Evolutionary conservation across 2,113 vertebrate genomes (phyloP).

Genomic region (Pardalotus punctatus): DNA sequence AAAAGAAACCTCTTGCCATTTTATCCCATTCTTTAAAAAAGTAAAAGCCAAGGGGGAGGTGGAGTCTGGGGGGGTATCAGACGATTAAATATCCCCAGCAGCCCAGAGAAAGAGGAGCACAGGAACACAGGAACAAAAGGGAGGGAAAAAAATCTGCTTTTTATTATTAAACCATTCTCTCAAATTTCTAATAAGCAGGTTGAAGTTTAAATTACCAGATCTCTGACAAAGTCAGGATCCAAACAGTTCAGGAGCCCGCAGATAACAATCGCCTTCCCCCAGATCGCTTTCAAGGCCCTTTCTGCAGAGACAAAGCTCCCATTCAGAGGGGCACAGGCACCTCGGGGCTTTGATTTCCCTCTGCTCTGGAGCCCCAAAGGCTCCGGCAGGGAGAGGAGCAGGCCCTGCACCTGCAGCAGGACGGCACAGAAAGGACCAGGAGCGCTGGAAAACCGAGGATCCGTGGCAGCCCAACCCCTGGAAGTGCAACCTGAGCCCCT

Average conservation of each 20-base stretch:
- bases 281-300: constrained; percentile 81
- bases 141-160: not conserved
- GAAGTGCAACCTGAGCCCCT: not conserved
- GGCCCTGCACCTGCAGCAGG: not conserved
- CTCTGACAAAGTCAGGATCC: constrained; percentile 71
- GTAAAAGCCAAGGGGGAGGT: not conserved
- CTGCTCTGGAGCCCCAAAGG: constrained; percentile 39
- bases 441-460: accelerated
- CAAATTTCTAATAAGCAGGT: constrained; percentile 80
- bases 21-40: constrained; percentile 47
- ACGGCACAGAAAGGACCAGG: accelerated
- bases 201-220: constrained; percentile 81
- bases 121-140: not conserved
- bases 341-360: constrained; percentile 73
- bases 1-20: constrained; percentile 55
- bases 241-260: constrained; percentile 68
- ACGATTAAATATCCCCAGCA: constrained; percentile 20
- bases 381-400: not conserved
- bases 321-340: constrained; percentile 71
- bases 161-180: constrained; percentile 75
- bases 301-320: constrained; percentile 81
- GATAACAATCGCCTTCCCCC: constrained; percentile 82
- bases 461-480: not conserved
- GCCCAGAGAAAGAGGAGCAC: not conserved
- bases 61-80: not conserved